These are phyloP conservation scores for Corythoichthys haematopterus DNA, from an alignment of 2,113 vertebrate genomes.

Conservation along the genomic window DNA sequence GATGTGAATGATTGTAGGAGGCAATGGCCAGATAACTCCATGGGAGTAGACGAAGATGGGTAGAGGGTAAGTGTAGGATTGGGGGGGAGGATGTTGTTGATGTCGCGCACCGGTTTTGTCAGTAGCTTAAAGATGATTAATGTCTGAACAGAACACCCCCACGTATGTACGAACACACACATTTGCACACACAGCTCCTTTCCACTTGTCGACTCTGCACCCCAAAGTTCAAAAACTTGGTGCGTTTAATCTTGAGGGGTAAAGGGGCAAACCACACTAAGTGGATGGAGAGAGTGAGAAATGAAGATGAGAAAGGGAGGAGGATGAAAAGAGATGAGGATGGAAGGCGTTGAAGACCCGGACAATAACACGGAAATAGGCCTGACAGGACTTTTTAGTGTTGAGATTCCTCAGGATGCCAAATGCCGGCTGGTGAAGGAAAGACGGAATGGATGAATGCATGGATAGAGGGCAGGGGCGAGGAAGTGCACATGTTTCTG, in stretches of 20 bases:
- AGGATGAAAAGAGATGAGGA: constrained; percentile 52
- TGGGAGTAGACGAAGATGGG: constrained; percentile 29
- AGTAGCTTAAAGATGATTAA: constrained; percentile 99
- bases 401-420: constrained; percentile 88
- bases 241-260: constrained; percentile 75
- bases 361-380: constrained; percentile 98
- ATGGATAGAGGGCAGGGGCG: constrained; percentile 56
- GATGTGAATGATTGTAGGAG: constrained; percentile 81
- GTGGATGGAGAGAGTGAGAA: constrained; percentile 46
- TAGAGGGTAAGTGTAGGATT: constrained; percentile 26
- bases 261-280: constrained; percentile 63
- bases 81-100: constrained; percentile 19
- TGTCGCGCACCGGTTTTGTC: constrained; percentile 80
- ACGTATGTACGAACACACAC: constrained; percentile 24
- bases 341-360: constrained; percentile 47
- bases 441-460: constrained; percentile 44
- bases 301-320: constrained; percentile 53
- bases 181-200: constrained; percentile 26
- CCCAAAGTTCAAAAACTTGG: constrained; percentile 46
- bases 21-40: constrained; percentile 82
- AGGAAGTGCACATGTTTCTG: constrained; percentile 67
- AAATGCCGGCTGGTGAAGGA: constrained; percentile 78
- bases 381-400: constrained; percentile 99
- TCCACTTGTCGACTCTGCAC: constrained; percentile 26
- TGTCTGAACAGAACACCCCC: constrained; percentile 62